These are phyloP conservation scores for Drosophila mayaguana DNA, from an alignment of 2,888 invertebrate species.

Conservation along the genomic window DNA sequence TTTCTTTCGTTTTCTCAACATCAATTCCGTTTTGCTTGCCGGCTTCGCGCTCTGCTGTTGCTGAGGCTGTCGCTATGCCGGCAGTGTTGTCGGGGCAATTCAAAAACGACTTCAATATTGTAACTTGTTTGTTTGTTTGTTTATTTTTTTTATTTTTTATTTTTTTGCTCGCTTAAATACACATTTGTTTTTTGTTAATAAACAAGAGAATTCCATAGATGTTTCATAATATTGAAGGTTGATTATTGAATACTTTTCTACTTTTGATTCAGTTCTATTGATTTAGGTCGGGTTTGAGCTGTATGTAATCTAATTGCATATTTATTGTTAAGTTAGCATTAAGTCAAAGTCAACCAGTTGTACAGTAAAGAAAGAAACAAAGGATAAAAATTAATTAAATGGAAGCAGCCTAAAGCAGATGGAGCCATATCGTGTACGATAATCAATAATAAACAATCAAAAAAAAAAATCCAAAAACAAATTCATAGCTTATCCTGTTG, in stretches of 20 bases:
- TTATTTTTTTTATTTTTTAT: too few species aligned
- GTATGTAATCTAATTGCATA: conserved; percentile 29
- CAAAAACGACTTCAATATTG: conserved; percentile 17
- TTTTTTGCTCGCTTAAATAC: not conserved
- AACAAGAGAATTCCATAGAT: not conserved
- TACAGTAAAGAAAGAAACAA: conserved; percentile 30
- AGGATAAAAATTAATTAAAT: conserved; percentile 14
- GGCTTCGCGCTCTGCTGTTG: conserved; percentile 64
- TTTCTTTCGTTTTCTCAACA: conserved; percentile 59
- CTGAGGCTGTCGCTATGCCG: conserved; percentile 47
- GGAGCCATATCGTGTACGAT: conserved; percentile 43
- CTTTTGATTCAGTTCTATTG: conserved; percentile 9
- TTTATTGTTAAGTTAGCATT: conserved; percentile 55
- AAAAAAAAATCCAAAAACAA: conserved; percentile 56
- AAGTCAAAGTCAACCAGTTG: conserved; percentile 43
- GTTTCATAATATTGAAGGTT: conserved; percentile 3
- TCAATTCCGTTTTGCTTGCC: conserved; percentile 72
- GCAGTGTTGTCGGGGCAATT: conserved; percentile 50
- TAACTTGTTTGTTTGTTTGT: not conserved
- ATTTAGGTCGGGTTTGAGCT: conserved; percentile 20
- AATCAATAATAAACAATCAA: conserved; percentile 50
- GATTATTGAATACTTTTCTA: conserved; percentile 7
- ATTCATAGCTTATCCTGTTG: conserved; percentile 84
- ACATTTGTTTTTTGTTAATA: conserved; percentile 4
- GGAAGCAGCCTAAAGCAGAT: conserved; percentile 38